Percentiles rank a stretch among this genome's conserved stretches.
These are phyloP conservation scores for Psettodes erumei DNA, from an alignment of 2,113 vertebrate genomes.

Conservation along the genomic window DNA sequence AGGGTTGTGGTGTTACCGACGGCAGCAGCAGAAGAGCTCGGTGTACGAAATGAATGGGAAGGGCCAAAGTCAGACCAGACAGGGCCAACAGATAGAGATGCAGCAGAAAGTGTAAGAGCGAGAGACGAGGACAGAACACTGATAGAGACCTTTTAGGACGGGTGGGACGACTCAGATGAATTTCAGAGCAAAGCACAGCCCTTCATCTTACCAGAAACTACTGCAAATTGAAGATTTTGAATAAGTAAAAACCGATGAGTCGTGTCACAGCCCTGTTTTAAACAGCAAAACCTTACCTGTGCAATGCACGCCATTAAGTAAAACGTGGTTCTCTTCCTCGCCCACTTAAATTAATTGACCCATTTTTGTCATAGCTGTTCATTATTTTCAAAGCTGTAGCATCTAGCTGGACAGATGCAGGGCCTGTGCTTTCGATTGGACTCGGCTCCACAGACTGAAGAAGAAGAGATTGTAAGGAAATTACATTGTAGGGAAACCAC, in stretches of 20 bases:
- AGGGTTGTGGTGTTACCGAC: conserved; percentile 90
- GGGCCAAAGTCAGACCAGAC: conserved; percentile 81
- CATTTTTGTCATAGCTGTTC: conserved; percentile 17
- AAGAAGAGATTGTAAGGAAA: conserved; percentile 25
- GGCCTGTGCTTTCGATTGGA: conserved; percentile 20
- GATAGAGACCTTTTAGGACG: conserved; percentile 48
- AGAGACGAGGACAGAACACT: conserved; percentile 29
- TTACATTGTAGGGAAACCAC: conserved; percentile 49
- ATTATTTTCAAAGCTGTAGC: conserved; percentile 38
- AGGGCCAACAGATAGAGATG: conserved; percentile 95
- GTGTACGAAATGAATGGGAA: conserved; percentile 93
- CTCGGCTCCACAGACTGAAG: conserved; percentile 30
- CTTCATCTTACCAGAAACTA: conserved; percentile 29
- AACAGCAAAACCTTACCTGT: neutral
- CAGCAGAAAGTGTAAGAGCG: conserved; percentile 86
- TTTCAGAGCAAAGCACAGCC: conserved; percentile 16
- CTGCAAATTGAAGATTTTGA: conserved; percentile 41
- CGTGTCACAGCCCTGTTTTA: neutral
- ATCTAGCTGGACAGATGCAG: conserved; percentile 28
- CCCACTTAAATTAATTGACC: neutral
- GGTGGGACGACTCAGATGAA: conserved; percentile 26
- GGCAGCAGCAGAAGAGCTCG: conserved; percentile 90
- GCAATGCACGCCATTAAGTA: neutral
- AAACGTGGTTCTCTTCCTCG: neutral
- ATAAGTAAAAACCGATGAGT: conserved; percentile 26